phyloP scores from a whole-genome alignment of 2,113 vertebrate genomes.

The Sander vitreus region DNA sequence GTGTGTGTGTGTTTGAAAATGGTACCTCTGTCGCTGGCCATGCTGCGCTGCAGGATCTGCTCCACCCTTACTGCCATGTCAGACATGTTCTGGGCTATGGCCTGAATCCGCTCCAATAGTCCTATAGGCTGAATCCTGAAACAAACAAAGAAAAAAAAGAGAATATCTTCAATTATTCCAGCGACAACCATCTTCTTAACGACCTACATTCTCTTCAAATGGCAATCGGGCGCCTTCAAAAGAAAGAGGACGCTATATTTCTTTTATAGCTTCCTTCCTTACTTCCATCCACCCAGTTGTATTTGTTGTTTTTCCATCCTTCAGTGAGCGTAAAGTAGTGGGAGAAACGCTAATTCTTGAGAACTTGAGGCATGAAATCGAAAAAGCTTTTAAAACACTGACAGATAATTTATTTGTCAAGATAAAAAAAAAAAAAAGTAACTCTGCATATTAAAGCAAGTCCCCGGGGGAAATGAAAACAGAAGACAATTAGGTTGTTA shows the following conservation, averaged over 20 bases:
- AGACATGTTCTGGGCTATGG: constrained; percentile 96
- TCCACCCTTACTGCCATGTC: constrained; percentile 94
- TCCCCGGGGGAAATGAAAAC: constrained; percentile 31
- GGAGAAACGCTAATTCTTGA: constrained; percentile 69
- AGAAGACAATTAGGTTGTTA: constrained; percentile 59
- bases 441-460: constrained; percentile 47
- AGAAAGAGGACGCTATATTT: constrained; percentile 4
- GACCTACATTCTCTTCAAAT: neutral
- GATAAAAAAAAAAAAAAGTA: constrained; percentile 54
- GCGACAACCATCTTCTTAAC: neutral
- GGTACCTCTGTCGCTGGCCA: constrained; percentile 87
- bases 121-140: constrained; percentile 88
- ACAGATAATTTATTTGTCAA: constrained; percentile 68
- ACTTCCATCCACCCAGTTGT: constrained; percentile 8
- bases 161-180: neutral
- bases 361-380: constrained; percentile 72
- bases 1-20: constrained; percentile 1
- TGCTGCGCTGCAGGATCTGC: constrained; percentile 93
- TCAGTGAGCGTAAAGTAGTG: constrained; percentile 28
- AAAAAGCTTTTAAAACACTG: constrained; percentile 68
- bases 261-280: neutral
- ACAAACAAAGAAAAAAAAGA: constrained; percentile 4
- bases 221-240: constrained; percentile 10
- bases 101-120: constrained; percentile 95
- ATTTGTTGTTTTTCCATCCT: constrained; percentile 33